These are phyloP conservation scores for Pipistrellus pygmaeus DNA, from an alignment of 2,797 vertebrate species.

Conservation along the genomic window DNA sequence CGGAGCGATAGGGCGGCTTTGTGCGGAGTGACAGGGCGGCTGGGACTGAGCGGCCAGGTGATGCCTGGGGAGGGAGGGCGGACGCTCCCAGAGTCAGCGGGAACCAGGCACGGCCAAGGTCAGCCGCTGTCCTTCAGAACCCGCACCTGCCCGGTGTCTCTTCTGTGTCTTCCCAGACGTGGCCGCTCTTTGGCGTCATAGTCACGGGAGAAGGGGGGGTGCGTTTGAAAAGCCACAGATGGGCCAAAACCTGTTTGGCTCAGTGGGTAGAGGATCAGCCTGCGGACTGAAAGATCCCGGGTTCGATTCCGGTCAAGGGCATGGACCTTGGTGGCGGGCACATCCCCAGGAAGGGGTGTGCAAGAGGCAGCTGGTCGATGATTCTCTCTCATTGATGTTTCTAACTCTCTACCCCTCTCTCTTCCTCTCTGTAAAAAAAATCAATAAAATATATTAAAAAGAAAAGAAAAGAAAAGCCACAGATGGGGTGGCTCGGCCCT, in stretches of 20 bases:
- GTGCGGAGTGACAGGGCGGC: background rate
- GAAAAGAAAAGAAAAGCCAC: background rate
- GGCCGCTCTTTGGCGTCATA: background rate
- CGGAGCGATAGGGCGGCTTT: background rate
- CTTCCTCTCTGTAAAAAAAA: too few species aligned
- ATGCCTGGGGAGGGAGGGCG: background rate
- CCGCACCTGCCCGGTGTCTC: background rate
- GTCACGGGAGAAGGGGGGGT: background rate
- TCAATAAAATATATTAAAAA: too few species aligned
- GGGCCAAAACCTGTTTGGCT: background rate
- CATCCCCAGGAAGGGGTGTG: too few species aligned
- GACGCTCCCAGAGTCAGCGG: too few species aligned
- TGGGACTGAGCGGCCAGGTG: background rate
- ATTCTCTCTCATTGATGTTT: too few species aligned
- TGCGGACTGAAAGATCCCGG: too few species aligned
- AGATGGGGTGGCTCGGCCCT: background rate
- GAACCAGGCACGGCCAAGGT: background rate
- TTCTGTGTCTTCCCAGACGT: background rate
- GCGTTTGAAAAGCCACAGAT: background rate
- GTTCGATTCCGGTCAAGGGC: too few species aligned
- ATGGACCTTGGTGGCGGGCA: too few species aligned
- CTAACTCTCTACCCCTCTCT: too few species aligned
- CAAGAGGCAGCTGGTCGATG: too few species aligned
- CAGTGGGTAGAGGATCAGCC: too few species aligned
- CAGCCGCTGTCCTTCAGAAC: background rate